A percentile compares a stretch with the other conserved stretches of the same genome.
Conservation (phyloP, 30 jellyfish, hydroid and myxozoan species). For the Aurelia aurita complex sp. Pacific region DNA sequence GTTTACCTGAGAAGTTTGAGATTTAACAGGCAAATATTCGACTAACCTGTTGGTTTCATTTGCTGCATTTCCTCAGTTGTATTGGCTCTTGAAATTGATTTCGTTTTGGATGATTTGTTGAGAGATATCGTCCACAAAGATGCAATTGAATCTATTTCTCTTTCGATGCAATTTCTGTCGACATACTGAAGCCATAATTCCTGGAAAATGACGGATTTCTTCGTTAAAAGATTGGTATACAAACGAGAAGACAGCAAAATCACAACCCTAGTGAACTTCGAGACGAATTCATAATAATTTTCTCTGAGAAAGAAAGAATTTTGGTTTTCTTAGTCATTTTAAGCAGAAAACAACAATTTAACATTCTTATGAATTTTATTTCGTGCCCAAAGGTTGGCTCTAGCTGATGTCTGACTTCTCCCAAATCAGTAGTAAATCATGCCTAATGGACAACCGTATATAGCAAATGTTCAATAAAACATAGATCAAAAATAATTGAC, state of each 20-base stretch:
- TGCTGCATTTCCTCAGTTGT: constrained; percentile 25
- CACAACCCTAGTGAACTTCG: too few relatives aligned
- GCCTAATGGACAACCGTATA: too few relatives aligned
- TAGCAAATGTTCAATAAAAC: too few relatives aligned
- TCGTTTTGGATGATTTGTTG: constrained; percentile 17
- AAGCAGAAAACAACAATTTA: not conserved
- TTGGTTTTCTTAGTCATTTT: not conserved
- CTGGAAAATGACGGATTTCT: constrained; percentile 3
- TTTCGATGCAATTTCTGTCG: constrained; percentile 48
- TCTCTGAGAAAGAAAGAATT: too few relatives aligned
- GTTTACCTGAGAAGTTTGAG: too few relatives aligned
- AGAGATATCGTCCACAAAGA: constrained; percentile 56
- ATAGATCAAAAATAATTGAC: too few relatives aligned
- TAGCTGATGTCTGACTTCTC: not conserved
- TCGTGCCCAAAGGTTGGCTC: not conserved
- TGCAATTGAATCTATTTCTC: constrained; percentile 34
- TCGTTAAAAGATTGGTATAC: too few relatives aligned
- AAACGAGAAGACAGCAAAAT: too few relatives aligned
- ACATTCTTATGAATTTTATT: not conserved
- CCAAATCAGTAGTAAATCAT: too few relatives aligned
- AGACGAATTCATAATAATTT: too few relatives aligned
- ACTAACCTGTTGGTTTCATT: constrained; percentile 45
- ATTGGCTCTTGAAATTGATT: not conserved
- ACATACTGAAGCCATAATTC: constrained; percentile 70
- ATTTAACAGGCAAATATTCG: too few relatives aligned